Percentiles rank a stretch among this genome's conserved stretches.
Evolutionary conservation across 2,113 vertebrate genomes (phyloP).

Genomic region (Accipiter cooperii): DNA sequence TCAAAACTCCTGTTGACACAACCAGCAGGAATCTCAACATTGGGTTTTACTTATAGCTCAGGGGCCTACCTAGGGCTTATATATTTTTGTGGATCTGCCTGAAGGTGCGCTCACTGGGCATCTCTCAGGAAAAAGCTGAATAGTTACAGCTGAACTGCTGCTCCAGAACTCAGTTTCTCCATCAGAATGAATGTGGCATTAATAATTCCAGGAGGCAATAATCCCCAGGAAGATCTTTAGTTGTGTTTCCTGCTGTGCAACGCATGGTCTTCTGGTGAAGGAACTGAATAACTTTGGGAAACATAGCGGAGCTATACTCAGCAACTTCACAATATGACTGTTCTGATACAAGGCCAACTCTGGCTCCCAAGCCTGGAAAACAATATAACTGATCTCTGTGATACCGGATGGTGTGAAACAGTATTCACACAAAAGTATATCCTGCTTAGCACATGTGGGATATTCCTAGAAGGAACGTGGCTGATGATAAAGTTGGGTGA

Average conservation of each 20-base stretch:
- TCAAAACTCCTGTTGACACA: background rate
- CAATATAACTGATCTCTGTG: background rate
- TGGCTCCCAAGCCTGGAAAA: background rate
- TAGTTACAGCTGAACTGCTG: background rate
- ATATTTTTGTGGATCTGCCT: background rate
- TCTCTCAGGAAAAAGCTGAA: background rate
- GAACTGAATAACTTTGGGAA: background rate
- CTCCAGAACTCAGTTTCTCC: background rate
- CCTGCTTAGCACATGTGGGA: background rate
- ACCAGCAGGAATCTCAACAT: background rate
- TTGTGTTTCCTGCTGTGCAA: background rate
- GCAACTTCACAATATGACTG: background rate
- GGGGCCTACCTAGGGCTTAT: background rate
- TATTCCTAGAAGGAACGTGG: background rate
- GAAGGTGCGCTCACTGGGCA: background rate
- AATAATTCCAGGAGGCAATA: background rate
- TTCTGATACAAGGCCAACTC: background rate
- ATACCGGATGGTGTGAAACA: background rate
- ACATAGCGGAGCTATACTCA: background rate
- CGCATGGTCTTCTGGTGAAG: background rate
- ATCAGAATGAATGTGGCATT: background rate
- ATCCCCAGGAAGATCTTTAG: background rate
- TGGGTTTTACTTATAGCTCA: background rate
- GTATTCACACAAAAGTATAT: background rate
- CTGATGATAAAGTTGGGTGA: slow-evolving; percentile 1